Conservation (phyloP, 2,888 invertebrate genomes). For the Lottia scabra region DNA sequence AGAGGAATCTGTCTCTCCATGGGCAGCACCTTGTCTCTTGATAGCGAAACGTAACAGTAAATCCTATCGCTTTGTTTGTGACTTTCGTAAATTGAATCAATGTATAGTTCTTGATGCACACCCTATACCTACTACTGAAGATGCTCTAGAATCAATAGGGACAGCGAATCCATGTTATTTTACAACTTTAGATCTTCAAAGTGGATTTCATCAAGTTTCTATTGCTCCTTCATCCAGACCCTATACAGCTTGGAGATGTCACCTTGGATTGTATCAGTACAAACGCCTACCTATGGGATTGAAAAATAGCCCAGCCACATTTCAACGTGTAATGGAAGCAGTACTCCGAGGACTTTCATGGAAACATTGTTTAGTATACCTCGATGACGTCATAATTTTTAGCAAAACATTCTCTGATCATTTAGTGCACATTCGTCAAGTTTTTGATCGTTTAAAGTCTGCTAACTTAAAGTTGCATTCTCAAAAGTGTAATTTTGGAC, state of each 20-base stretch:
- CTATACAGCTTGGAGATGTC: background rate
- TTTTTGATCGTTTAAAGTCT: constrained; percentile 5
- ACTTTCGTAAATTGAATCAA: background rate
- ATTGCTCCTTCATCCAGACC: background rate
- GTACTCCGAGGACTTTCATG: background rate
- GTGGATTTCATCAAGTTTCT: background rate
- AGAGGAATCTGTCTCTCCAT: constrained; percentile 8
- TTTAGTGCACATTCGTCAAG: background rate
- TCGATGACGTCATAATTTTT: constrained; percentile 12
- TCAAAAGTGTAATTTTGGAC: constrained; percentile 9
- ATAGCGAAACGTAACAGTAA: constrained; percentile 3
- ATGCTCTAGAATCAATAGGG: constrained; percentile 1
- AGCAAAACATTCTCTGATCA: constrained; percentile 1
- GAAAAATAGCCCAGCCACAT: constrained; percentile 35
- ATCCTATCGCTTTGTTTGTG: constrained; percentile 9
- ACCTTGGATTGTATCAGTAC: constrained; percentile 36
- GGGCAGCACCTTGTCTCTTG: constrained; percentile 7
- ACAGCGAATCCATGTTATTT: constrained; percentile 6
- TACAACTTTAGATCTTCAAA: constrained; percentile 6
- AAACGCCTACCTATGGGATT: constrained; percentile 45
- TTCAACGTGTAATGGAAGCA: constrained; percentile 31
- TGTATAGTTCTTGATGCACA: constrained; percentile 6
- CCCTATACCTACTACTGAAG: constrained; percentile 4
- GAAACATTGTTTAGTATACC: constrained; percentile 7
- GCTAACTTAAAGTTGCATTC: constrained; percentile 7